Evolutionary conservation across 2,888 invertebrate genomes (phyloP).

Genomic region (Lingula anatina): DNA sequence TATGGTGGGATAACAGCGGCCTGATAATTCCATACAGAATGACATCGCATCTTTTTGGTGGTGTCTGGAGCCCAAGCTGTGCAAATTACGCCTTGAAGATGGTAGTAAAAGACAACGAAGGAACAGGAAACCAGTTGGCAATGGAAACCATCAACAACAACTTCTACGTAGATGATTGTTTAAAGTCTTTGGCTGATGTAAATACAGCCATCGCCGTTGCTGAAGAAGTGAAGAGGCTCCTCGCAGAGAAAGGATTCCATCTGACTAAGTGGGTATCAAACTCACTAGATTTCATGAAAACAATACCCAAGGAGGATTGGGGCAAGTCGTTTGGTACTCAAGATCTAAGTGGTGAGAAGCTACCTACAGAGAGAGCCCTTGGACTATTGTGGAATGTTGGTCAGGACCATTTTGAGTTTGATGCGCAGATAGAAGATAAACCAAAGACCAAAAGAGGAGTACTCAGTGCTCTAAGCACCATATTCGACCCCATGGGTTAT

Average conservation of each 20-base stretch:
- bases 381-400: constrained; percentile 10
- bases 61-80: neutral
- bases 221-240: neutral
- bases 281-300: neutral
- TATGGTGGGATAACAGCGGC: constrained; percentile 5
- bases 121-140: neutral
- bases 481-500: neutral
- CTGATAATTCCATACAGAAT: neutral
- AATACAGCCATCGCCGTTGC: neutral
- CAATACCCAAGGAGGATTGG: neutral
- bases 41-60: constrained; percentile 3
- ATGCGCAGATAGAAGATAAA: neutral
- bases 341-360: neutral
- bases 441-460: neutral
- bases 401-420: constrained; percentile 8
- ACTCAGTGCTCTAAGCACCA: neutral
- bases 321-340: neutral
- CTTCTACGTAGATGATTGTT: constrained; percentile 11
- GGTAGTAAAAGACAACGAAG: neutral
- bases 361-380: constrained; percentile 11
- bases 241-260: neutral
- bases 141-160: constrained; percentile 4
- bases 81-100: constrained; percentile 2
- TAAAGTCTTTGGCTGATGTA: constrained; percentile 3
- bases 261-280: neutral